Conservation (phyloP, 2,888 invertebrate genomes). For the Stenurella melanura region DNA sequence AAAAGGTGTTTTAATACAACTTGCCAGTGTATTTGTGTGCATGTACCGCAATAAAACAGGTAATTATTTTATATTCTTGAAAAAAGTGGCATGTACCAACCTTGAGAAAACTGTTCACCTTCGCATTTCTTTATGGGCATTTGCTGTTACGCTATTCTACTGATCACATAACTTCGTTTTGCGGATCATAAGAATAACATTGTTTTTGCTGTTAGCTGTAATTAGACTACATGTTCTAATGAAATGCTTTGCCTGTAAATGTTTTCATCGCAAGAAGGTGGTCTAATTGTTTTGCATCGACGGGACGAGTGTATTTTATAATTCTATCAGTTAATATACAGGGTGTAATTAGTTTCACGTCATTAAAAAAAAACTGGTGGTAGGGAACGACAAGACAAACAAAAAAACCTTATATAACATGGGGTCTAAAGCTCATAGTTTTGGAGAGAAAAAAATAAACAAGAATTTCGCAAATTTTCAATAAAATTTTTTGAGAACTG, state of each 20-base stretch:
- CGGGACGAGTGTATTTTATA: no score
- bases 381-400: no score
- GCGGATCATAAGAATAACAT: slow-evolving; percentile 6
- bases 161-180: slow-evolving; percentile 10
- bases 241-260: background rate
- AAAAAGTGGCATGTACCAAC: slow-evolving; percentile 42
- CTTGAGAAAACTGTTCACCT: slow-evolving; percentile 45
- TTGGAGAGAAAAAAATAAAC: no score
- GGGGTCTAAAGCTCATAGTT: no score
- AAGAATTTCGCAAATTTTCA: no score
- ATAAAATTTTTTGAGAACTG: no score
- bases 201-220: slow-evolving; percentile 8
- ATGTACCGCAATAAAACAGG: slow-evolving; percentile 12
- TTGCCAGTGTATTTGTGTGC: slow-evolving; percentile 1
- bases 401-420: no score
- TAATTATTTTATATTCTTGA: slow-evolving; percentile 32
- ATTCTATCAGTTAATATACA: no score
- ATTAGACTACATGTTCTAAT: slow-evolving; percentile 1
- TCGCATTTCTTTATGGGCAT: slow-evolving; percentile 39
- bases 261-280: background rate
- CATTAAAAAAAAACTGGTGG: no score
- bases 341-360: no score
- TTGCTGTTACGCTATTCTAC: slow-evolving; percentile 13
- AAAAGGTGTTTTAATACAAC: slow-evolving; percentile 18
- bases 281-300: background rate